These are phyloP conservation scores for Drosophila mulleri DNA, from an alignment of 2,888 invertebrate species.

Conservation along the genomic window DNA sequence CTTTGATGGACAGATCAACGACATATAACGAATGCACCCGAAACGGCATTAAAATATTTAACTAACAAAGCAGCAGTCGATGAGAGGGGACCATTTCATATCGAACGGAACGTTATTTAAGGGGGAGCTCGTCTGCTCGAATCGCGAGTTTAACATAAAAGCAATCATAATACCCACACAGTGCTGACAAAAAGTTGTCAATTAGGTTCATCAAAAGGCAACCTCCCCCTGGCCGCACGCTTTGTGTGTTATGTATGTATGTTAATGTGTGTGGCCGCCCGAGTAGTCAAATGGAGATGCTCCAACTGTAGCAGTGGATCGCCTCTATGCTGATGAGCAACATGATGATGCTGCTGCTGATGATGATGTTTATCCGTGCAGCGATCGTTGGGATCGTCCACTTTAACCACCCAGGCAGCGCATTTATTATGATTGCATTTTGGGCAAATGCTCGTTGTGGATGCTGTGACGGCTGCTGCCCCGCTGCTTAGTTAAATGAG, in stretches of 20 bases:
- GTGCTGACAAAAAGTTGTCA: conserved; percentile 82
- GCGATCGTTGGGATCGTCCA: conserved; percentile 2
- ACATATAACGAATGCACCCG: conserved; percentile 55
- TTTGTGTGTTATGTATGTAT: conserved; percentile 38
- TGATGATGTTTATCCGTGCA: conserved; percentile 21
- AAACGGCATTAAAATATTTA: conserved; percentile 61
- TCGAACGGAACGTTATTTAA: neutral
- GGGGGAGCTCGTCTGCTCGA: conserved; percentile 22
- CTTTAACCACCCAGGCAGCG: conserved; percentile 72
- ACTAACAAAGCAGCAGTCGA: conserved; percentile 62
- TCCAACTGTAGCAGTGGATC: conserved; percentile 6
- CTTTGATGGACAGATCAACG: conserved; percentile 68
- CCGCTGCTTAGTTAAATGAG: conserved; percentile 79
- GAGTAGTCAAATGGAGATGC: conserved; percentile 70
- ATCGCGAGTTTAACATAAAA: conserved; percentile 75
- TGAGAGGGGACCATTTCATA: neutral
- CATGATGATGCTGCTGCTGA: conserved; percentile 12
- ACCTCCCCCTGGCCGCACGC: conserved; percentile 11
- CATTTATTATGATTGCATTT: conserved; percentile 79
- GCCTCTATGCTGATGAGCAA: conserved; percentile 40
- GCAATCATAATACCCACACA: conserved; percentile 82
- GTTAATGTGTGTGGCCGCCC: conserved; percentile 64
- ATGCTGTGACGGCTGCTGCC: conserved; percentile 34
- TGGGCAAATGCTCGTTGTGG: conserved; percentile 56
- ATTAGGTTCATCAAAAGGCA: conserved; percentile 77